Base-by-base conservation (phyloP, 2,113 vertebrate genomes). In the Zingel zingel region DNA sequence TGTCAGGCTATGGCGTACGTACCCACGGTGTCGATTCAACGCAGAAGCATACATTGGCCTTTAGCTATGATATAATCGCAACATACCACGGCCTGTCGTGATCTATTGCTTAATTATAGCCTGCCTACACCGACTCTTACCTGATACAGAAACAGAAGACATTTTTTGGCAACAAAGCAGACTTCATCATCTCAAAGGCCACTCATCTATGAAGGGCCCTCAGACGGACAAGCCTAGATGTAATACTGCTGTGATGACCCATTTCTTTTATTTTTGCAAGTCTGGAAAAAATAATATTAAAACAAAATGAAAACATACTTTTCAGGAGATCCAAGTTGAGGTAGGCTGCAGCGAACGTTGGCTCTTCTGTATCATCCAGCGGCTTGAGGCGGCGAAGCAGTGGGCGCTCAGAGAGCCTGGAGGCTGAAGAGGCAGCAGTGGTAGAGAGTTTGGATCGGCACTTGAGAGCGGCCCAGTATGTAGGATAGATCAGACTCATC, bases 401-500 rank as follows among this genome's bases (percentile, higher is more conserved):
- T 14, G 68, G 36, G 12, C 10, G 36, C 68, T 71, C 83, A 23
- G 84, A 73, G 45, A 71, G 51, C 69, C 13, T 94, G 91, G 4
- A 94, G 94, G 93, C 86, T 14, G 94, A 61, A 7, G 86, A 81
- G 6, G 81, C 77, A 0, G 81, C 87, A 18, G 84, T 82, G 10
- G 39, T 43, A 30, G 88, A 86, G 6, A 94, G 96, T 86, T 96
- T 97, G 68, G 97, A 94, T 64, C 96, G 97, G 90, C 98, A 99
- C 86, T 98, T 99, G 89, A 98, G 95, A 92, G 97, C 95, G 84
- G 96, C 96, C 98, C 98, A 99, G 78, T 98, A 97, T 71, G 96
- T 96, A 21, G 97, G 98, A 88, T 99, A 99, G 72, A 99, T 96
- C 0, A 99, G 95, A 79, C 93, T 97, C 97, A 99, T 98, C 81